Conservation (phyloP, 2,797 vertebrate species). For the Sebastes diploproa region DNA sequence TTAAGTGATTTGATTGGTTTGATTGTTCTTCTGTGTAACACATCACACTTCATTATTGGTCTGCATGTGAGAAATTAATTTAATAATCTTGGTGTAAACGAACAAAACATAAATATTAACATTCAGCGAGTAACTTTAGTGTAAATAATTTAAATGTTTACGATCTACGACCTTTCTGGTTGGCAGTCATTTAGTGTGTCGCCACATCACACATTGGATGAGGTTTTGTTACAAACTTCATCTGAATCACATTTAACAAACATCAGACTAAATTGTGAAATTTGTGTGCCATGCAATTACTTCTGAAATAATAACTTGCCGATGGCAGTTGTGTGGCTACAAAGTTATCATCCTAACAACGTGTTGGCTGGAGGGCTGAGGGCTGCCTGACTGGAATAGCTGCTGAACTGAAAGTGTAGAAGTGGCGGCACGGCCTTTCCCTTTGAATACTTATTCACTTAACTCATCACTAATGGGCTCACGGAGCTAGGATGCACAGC, state of each 20-base stretch:
- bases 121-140: background rate
- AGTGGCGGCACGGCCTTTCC: slow-evolving; percentile 34
- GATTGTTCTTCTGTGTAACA: background rate
- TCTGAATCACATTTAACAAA: background rate
- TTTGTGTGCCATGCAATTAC: slow-evolving; percentile 22
- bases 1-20: background rate
- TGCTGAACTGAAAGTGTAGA: slow-evolving; percentile 50
- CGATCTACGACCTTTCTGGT: background rate
- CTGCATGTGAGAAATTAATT: background rate
- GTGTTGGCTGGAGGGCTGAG: slow-evolving; percentile 20
- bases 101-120: background rate
- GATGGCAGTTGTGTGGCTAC: slow-evolving; percentile 24
- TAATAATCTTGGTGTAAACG: slow-evolving; percentile 6
- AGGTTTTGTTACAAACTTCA: background rate
- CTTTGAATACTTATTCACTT: slow-evolving; percentile 59
- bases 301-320: slow-evolving; percentile 5
- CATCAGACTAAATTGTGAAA: background rate
- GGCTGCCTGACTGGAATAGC: slow-evolving; percentile 49
- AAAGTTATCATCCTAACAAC: background rate
- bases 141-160: background rate
- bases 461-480: slow-evolving; percentile 61
- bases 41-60: background rate
- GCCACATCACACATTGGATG: background rate
- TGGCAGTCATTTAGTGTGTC: slow-evolving; percentile 6
- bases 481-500: slow-evolving; percentile 34